phyloP scores from a whole-genome alignment of 2,797 vertebrate species.

The Gymnothorax reevesii region DNA sequence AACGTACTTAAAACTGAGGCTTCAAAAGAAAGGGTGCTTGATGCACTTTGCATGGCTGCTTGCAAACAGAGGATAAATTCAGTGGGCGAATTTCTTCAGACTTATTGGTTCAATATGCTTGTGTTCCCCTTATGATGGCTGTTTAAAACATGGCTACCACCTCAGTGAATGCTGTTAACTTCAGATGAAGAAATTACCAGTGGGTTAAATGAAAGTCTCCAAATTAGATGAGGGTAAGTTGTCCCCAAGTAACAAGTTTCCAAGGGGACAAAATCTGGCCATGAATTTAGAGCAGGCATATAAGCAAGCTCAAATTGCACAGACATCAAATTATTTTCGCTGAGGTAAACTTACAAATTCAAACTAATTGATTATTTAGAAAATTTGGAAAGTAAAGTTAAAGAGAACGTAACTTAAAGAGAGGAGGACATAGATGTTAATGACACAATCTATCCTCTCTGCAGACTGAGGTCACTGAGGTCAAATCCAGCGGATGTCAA shows the following conservation, averaged over 20 bases:
- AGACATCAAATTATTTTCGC: neutral
- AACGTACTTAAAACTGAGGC: slow-evolving; percentile 58
- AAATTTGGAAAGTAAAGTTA: neutral
- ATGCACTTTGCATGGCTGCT: slow-evolving; percentile 42
- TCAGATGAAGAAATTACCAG: neutral
- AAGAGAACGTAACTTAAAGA: too few species aligned
- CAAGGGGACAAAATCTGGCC: neutral
- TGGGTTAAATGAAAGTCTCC: neutral
- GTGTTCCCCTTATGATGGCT: neutral
- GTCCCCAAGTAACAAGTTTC: neutral
- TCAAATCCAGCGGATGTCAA: slow-evolving; percentile 27
- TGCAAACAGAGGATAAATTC: slow-evolving; percentile 45
- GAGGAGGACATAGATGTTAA: neutral
- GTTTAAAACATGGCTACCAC: neutral
- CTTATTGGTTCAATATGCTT: neutral
- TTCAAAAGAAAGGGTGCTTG: slow-evolving; percentile 55
- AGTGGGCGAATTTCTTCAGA: neutral
- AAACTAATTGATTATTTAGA: neutral
- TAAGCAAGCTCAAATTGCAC: neutral
- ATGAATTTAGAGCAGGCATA: neutral
- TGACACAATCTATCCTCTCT: neutral
- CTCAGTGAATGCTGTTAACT: neutral
- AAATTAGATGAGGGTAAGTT: neutral
- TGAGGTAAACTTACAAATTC: neutral
- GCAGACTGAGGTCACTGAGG: slow-evolving; percentile 14